Base-by-base conservation (phyloP, 2,113 vertebrate genomes). In the Aegotheles bennettii region DNA sequence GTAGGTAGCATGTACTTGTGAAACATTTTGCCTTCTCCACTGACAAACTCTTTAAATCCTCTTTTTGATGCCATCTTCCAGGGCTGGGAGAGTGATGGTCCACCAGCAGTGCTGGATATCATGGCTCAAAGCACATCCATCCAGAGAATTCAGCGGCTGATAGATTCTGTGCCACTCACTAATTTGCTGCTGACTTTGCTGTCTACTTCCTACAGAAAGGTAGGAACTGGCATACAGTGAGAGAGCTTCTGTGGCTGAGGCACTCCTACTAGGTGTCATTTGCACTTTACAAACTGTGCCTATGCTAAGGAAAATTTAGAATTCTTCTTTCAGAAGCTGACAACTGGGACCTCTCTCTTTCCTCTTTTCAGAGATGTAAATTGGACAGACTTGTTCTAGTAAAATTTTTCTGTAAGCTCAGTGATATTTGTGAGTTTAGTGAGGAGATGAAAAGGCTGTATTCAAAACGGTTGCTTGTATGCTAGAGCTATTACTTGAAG, bases 61-160 rank as follows among this genome's bases (percentile, higher is more conserved):
- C 38, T n/a, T 50, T 24, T 47, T 57, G 13, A 14, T 71, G 23
- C 48, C 2, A 0, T 91, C n/a, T 47, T 33, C 11, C 97, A 99
- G 99, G 98, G 98, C 57, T 99, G 99, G 99, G 98, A 98, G 67
- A 98, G 98, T 3, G 99, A 99, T 2, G 99, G 99, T 3, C 99
- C 99, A 1, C 99, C 99, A n/a, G 99, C 99, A 11, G 99, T 99
- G 95, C 98, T 99, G 84, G 99, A 98, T 96, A 97, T 99, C 94
- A 99, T 99, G 99, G 99, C 99, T 70, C 99, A 99, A 95, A 99
- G 99, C 95, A 99, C 99, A 1, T 99, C 99, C 51, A 99, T 99
- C 94, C 99, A 99, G 97, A 98, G 99, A 73, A 99, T 99, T 80
- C 99, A 99, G 84, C 96, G 99, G 54, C 98, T 99, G 83, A 99